Evolutionary conservation across 2,888 invertebrate species (phyloP).

Genomic region (Sarcophaga rosellei): DNA sequence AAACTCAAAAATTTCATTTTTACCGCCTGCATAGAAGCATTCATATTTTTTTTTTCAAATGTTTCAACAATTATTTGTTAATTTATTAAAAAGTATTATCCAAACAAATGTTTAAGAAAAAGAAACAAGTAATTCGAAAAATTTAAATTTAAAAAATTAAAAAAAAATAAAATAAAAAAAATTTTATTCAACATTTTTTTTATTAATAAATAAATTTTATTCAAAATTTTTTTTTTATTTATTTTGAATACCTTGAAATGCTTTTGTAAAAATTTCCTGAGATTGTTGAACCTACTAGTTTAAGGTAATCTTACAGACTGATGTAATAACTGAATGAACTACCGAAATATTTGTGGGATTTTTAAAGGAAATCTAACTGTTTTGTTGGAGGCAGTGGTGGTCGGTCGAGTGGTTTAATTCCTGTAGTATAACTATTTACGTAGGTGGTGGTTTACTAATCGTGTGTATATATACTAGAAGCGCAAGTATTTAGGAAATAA

Average conservation of each 20-base stretch:
- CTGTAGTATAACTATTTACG: not conserved
- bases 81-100: too few species aligned
- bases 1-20: too few species aligned
- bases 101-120: too few species aligned
- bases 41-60: too few species aligned
- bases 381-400: not conserved
- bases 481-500: not conserved
- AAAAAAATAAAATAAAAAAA: too few species aligned
- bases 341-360: not conserved
- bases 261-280: not conserved
- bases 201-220: too few species aligned
- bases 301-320: constrained; percentile 36
- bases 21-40: too few species aligned
- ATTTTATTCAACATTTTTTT: not conserved
- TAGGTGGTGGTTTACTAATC: constrained; percentile 7
- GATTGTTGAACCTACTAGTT: constrained; percentile 38
- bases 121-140: too few species aligned
- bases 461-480: not conserved
- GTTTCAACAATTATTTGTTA: not conserved
- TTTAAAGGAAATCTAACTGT: not conserved
- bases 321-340: not conserved
- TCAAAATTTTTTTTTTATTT: not conserved
- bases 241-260: constrained; percentile 19
- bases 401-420: too few species aligned
- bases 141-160: not conserved